Conservation (phyloP, 2,888 invertebrate species). For the Eupithecia insigniata region DNA sequence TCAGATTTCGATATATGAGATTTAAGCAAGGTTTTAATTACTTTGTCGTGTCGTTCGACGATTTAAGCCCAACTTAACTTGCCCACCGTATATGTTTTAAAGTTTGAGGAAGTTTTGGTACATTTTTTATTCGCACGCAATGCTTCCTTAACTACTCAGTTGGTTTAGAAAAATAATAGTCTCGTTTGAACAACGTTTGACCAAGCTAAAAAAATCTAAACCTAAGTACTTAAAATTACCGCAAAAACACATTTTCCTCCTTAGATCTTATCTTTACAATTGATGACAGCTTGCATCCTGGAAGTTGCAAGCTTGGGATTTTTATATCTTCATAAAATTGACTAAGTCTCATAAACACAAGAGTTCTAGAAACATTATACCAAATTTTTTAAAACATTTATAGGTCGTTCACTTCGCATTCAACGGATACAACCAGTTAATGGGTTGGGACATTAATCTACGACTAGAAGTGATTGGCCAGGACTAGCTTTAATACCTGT, state of each 20-base stretch:
- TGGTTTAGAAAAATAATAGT: constrained; percentile 3
- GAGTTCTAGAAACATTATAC: constrained; percentile 3
- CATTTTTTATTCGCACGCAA: neutral
- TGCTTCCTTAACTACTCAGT: neutral
- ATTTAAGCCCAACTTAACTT: neutral
- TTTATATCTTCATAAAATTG: constrained; percentile 30
- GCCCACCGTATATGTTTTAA: neutral
- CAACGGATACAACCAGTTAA: constrained; percentile 27
- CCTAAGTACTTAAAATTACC: constrained; percentile 1
- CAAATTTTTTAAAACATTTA: constrained; percentile 7
- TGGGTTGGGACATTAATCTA: constrained; percentile 23
- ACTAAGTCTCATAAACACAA: constrained; percentile 12
- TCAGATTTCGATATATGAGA: neutral
- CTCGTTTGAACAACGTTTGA: neutral
- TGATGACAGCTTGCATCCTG: constrained; percentile 51
- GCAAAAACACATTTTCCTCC: constrained; percentile 37
- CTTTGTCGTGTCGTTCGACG: neutral
- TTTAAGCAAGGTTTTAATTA: neutral
- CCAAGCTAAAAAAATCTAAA: constrained; percentile 19
- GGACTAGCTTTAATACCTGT: constrained; percentile 15
- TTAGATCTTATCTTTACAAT: constrained; percentile 50
- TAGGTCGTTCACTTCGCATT: constrained; percentile 28
- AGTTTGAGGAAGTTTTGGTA: neutral
- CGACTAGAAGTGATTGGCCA: constrained; percentile 12
- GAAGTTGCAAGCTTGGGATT: constrained; percentile 42